Conservation (phyloP, 1,140 invertebrate species). For the Drosophila sulfurigaster region DNA sequence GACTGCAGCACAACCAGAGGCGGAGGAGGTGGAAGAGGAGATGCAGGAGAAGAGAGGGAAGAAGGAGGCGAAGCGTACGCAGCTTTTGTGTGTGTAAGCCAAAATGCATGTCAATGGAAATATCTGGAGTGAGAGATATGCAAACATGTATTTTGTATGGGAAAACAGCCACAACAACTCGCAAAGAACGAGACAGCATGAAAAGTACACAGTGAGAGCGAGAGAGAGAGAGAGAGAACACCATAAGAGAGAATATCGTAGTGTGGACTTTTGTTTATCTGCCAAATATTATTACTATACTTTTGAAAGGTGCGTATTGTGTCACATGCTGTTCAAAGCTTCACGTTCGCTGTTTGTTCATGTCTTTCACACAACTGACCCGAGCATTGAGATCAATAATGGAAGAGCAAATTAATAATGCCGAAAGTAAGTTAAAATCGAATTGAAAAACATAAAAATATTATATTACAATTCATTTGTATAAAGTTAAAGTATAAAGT, state of each 20-base stretch:
- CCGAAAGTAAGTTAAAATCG: too few species aligned
- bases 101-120: conserved; percentile 79
- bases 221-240: not conserved
- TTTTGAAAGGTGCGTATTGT: conserved; percentile 20
- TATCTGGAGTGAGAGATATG: conserved; percentile 69
- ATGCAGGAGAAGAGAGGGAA: not conserved
- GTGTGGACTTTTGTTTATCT: conserved; percentile 22
- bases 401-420: not conserved
- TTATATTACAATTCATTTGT: too few species aligned
- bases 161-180: conserved; percentile 19
- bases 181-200: not conserved
- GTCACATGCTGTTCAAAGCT: not conserved
- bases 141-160: conserved; percentile 73
- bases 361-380: too few species aligned
- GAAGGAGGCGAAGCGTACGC: conserved; percentile 30
- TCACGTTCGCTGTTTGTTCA: too few species aligned
- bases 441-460: too few species aligned
- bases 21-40: not conserved
- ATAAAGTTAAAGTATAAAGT: too few species aligned
- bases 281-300: conserved; percentile 33
- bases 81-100: conserved; percentile 61
- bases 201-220: not conserved
- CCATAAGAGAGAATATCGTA: not conserved
- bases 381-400: not conserved
- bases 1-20: not conserved